Base-by-base conservation (phyloP, 2,888 invertebrate species). In the Pristionchus arcanus region DNA sequence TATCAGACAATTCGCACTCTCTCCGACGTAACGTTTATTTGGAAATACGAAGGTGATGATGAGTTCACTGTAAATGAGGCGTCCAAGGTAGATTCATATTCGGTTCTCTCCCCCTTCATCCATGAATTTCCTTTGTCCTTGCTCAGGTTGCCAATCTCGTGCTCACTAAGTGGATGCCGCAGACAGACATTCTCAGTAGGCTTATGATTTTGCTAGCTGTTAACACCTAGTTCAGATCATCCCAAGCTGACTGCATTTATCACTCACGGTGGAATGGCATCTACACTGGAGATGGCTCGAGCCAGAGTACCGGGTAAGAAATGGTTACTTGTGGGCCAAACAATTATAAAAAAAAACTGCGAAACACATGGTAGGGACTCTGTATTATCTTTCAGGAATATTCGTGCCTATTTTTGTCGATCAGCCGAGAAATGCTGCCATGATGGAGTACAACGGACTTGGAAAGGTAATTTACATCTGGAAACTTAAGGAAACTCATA, bases 121-220 rank as follows among this genome's bases (percentile, higher is more conserved):
- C n/a, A n/a, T n/a, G n/a, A n/a, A n/a, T n/a, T n/a, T n/a, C n/a
- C n/a, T n/a, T n/a, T n/a, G n/a, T n/a, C n/a, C n/a, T n/a, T n/a
- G n/a, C n/a, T n/a, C 25, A 74, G 74, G 34, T 74, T 7, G 21
- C 37, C 1, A 81, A 81, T 28, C 49, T 81, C 49, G 81, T 81
- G 34, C 81, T 81, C 19, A n/a, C 81, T 28, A 42, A 81, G 25
- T 81, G 81, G 81, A 53, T 81, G 81, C 81, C 81, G n/a, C 81
- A 81, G 28, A 3, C 49, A 11, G 81, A 81, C 37, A 49, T 81
- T 49, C 81, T 81, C 11, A 53, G 81, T 81, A n/a, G 53, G 37
- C 19, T 28, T 68, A 16, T 31, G 13, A 16, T 31, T 16, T 31
- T 15, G 19, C 0, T 9, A 31, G 16, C 15, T 68, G 16, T 19